Base-by-base conservation (phyloP, 2,797 vertebrate genomes). In the Oryzias sinensis region DNA sequence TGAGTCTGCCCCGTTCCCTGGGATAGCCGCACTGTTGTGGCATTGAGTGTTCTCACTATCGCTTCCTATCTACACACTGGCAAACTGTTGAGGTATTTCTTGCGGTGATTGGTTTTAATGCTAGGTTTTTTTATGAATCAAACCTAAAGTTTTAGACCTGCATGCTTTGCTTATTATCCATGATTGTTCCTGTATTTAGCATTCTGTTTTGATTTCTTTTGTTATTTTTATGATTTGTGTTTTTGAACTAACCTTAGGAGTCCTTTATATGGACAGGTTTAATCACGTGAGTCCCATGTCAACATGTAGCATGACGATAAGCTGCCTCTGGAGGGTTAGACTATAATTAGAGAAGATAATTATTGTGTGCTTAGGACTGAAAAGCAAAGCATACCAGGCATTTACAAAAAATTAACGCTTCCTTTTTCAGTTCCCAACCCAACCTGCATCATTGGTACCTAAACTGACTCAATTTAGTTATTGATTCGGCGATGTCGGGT, bases 81-180 rank as follows among this genome's bases (percentile, higher is more conserved):
- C 95, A 94, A 95, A 95, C 96, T 96, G 96, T 96, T 95, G 96
- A 98, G 96, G 96, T 98, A 98, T 97, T 97, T 98, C 95, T 96
- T 97, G 96, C 95, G 95, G 96, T 97, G 96, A 97, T 97, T 98
- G 96, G 96, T 97, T 97, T 97, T 96, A 96, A 95, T 97, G 97
- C 95, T 98, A 98, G 97, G 96, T 95, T 93, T 77, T 87, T 87
- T 91, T 86, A 85, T 89, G 59, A 91, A 88, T 91, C 86, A 86
- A 81, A 90, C 80, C 62, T 80, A 80, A 88, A 82, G 80, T 94
- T 64, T 93, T 96, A 97, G 94, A 95, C 93, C 93, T 98, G 97
- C 97, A 98, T 98, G 96, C 97, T 94, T 98, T 96, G 95, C 95
- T 98, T 97, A 96, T 89, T 89, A 91, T 88, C 93, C 95, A 97